phyloP scores from a whole-genome alignment of 1,140 invertebrate genomes.

The Gryon sp. region DNA sequence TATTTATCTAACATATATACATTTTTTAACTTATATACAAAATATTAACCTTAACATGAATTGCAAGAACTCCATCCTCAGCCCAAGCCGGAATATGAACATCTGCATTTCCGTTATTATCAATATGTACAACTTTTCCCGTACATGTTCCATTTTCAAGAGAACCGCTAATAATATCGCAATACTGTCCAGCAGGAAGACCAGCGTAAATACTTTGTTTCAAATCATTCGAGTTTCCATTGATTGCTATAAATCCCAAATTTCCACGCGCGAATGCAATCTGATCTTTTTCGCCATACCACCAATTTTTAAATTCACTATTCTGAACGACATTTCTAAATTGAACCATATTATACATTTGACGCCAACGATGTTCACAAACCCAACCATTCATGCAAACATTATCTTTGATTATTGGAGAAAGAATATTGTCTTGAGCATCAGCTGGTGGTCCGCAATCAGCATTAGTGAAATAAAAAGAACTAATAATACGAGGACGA shows the following conservation, averaged over 20 bases:
- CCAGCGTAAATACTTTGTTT: constrained; percentile 83
- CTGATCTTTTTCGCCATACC: constrained; percentile 86
- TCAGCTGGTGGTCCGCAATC: constrained; percentile 85
- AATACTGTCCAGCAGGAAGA: constrained; percentile 88
- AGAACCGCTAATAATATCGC: constrained; percentile 88
- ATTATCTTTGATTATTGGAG: constrained; percentile 84
- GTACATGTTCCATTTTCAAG: constrained; percentile 80
- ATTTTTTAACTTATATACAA: constrained; percentile 49
- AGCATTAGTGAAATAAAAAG: constrained; percentile 81
- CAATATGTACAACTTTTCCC: constrained; percentile 81
- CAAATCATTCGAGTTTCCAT: constrained; percentile 82
- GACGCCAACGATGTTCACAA: constrained; percentile 93
- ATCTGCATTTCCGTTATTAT: constrained; percentile 77
- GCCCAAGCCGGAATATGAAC: constrained; percentile 78
- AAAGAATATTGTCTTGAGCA: constrained; percentile 82
- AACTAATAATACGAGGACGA: constrained; percentile 88
- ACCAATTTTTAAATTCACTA: constrained; percentile 83
- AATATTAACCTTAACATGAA: constrained; percentile 77
- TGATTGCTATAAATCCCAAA: constrained; percentile 87
- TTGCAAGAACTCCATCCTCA: constrained; percentile 84
- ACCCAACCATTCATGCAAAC: constrained; percentile 90
- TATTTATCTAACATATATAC: too few relatives aligned
- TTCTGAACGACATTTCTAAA: constrained; percentile 85
- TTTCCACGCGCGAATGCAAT: constrained; percentile 87
- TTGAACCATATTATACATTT: constrained; percentile 89